Evolutionary conservation across 1,140 invertebrate genomes (phyloP), one percentile per base, ranked within the genome.

Genomic region (Drosophila busckii): DNA sequence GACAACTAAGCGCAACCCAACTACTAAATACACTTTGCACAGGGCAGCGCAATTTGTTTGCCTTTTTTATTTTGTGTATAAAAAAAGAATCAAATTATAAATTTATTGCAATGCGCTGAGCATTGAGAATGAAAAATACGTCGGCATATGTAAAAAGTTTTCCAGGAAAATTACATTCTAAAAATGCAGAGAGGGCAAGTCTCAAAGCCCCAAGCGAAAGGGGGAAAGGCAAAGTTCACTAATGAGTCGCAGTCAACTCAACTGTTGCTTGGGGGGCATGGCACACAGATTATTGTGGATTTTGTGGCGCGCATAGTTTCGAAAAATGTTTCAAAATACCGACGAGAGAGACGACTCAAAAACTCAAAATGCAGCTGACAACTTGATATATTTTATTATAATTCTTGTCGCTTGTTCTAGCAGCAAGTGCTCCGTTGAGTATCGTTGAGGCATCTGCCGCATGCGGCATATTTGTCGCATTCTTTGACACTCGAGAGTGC

Each of bases 341-440:
- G 45, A 68, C 64, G 46, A 68, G 60, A 82, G 82, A 60, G 65
- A 64, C 69, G 60, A 63, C 58, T 50, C 60, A 55, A 42, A 46
- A 68, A 64, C 75, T 80, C 69, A 78, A 82, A 82, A 82, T 46
- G 75, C n/a, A n/a, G n/a, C 58, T 82, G 75, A 82, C 75, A 82
- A 61, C 70, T 82, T 82, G 75, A 75, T 82, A 83, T 82, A 82
- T 83, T 82, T 83, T 82, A 82, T 83, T 83, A 82, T 82, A 75
- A 82, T 83, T 83, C 60, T 45, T 49, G 35, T 49, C 31, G 41
- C 56, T 48, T 35, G 9, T 26, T 26, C 42, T 46, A 44, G 41
- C 32, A 55, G 38, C 34, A 9, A 2, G 7, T 41, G 52, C 46
- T 4, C 23, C 42, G 15, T 13, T 26, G 5, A 46, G 49, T 48